Conservation (phyloP, 2,113 vertebrate species). For the Polypterus senegalus region DNA sequence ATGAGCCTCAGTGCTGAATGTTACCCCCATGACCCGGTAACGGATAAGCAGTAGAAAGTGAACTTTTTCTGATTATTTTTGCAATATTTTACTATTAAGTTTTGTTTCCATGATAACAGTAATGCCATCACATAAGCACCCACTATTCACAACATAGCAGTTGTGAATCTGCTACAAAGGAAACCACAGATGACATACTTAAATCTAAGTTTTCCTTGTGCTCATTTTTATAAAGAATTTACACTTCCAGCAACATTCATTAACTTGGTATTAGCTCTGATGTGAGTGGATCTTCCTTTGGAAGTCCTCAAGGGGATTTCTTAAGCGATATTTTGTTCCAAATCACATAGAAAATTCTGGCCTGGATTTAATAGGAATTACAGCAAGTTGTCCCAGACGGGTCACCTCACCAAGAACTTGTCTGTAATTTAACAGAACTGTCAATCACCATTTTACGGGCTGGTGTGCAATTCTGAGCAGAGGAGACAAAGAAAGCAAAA, state of each 20-base stretch:
- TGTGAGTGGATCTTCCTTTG: slow-evolving; percentile 34
- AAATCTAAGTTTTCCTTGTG: neutral
- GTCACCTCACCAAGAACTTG: slow-evolving; percentile 31
- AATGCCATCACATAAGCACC: too few species aligned
- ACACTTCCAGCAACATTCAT: slow-evolving; percentile 50
- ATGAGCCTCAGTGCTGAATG: too few species aligned
- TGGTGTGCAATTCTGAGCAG: slow-evolving; percentile 30
- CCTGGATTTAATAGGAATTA: slow-evolving; percentile 39
- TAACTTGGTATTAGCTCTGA: slow-evolving; percentile 49
- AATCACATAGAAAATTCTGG: slow-evolving; percentile 28
- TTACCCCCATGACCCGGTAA: too few species aligned
- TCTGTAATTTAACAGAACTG: slow-evolving; percentile 46
- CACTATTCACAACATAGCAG: too few species aligned
- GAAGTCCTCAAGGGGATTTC: slow-evolving; percentile 31
- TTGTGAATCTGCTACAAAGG: too few species aligned
- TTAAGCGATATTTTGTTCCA: slow-evolving; percentile 38
- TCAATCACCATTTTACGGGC: slow-evolving; percentile 42
- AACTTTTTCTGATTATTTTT: too few species aligned
- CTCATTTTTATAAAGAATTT: slow-evolving; percentile 20
- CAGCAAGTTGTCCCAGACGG: slow-evolving; percentile 26
- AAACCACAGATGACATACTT: too few species aligned
- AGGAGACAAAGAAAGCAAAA: slow-evolving; percentile 24
- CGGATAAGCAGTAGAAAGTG: too few species aligned
- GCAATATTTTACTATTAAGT: too few species aligned
- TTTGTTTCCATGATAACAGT: too few species aligned